Conservation (phyloP, 2,113 vertebrate species). For the Notothenia rossii region DNA sequence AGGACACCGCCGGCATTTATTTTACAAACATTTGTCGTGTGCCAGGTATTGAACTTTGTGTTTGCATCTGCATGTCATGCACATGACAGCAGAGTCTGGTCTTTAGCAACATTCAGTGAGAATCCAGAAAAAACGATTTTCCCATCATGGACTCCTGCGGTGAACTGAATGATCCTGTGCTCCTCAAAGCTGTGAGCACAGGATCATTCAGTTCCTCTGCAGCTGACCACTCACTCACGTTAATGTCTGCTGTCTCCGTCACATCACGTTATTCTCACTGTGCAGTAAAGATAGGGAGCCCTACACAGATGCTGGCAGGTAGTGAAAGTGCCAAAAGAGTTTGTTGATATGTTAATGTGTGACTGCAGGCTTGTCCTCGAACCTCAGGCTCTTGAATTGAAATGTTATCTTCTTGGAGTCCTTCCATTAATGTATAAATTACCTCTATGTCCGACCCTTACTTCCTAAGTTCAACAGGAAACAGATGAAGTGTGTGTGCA, state of each 20-base stretch:
- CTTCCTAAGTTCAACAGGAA: constrained; percentile 82
- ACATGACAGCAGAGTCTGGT: constrained; percentile 27
- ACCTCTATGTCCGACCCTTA: constrained; percentile 79
- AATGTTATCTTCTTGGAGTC: constrained; percentile 77
- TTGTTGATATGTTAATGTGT: constrained; percentile 66
- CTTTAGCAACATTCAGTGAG: constrained; percentile 49
- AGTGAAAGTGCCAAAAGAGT: constrained; percentile 63
- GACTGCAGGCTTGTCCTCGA: constrained; percentile 55
- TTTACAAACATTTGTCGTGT: background rate
- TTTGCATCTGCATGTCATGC: constrained; percentile 1
- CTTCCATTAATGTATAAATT: constrained; percentile 83
- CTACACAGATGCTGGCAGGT: constrained; percentile 51
- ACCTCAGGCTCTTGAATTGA: constrained; percentile 76
- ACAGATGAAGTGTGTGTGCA: constrained; percentile 73
- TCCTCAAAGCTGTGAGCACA: constrained; percentile 32
- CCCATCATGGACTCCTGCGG: constrained; percentile 74
- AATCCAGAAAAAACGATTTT: constrained; percentile 64
- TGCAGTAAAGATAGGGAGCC: constrained; percentile 27
- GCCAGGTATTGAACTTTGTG: constrained; percentile 11
- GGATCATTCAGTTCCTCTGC: constrained; percentile 36
- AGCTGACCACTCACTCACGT: constrained; percentile 56
- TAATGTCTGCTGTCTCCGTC: constrained; percentile 61
- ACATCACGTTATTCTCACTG: constrained; percentile 20
- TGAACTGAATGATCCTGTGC: constrained; percentile 15
- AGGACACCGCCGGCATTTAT: background rate